phyloP scores from a whole-genome alignment of 2,113 vertebrate genomes.

The Corythoichthys intestinalis region DNA sequence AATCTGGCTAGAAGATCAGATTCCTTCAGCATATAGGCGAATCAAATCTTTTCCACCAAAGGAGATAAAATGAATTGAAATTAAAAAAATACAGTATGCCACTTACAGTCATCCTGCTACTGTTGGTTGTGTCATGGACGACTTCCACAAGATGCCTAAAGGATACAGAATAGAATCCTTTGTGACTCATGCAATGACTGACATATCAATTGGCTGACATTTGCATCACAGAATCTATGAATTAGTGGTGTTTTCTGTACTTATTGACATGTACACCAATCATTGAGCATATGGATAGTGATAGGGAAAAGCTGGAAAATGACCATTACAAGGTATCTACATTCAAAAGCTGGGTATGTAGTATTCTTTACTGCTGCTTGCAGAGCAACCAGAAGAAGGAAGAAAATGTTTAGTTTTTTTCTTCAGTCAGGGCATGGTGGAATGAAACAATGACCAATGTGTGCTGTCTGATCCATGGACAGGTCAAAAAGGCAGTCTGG shows the following conservation, averaged over 20 bases:
- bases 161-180: neutral
- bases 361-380: neutral
- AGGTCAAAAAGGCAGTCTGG: constrained; percentile 28
- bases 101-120: too few relatives aligned
- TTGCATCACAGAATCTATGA: neutral
- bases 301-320: neutral
- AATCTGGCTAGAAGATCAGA: too few relatives aligned
- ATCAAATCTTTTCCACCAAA: neutral
- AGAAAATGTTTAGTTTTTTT: constrained; percentile 36
- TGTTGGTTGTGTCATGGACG: neutral
- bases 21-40: too few relatives aligned
- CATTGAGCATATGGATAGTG: neutral
- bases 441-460: constrained; percentile 9
- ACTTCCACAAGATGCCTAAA: neutral
- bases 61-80: neutral
- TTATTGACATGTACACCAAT: neutral
- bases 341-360: neutral
- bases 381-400: constrained; percentile 35
- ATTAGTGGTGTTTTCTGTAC: neutral
- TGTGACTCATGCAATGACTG: too few relatives aligned
- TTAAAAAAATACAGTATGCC: neutral
- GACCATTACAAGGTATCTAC: too few relatives aligned
- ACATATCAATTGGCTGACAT: neutral
- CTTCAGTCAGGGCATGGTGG: constrained; percentile 28
- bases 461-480: constrained; percentile 15